These are phyloP conservation scores for Copidosoma aretas DNA, from an alignment of 2,888 invertebrate species.

Conservation along the genomic window DNA sequence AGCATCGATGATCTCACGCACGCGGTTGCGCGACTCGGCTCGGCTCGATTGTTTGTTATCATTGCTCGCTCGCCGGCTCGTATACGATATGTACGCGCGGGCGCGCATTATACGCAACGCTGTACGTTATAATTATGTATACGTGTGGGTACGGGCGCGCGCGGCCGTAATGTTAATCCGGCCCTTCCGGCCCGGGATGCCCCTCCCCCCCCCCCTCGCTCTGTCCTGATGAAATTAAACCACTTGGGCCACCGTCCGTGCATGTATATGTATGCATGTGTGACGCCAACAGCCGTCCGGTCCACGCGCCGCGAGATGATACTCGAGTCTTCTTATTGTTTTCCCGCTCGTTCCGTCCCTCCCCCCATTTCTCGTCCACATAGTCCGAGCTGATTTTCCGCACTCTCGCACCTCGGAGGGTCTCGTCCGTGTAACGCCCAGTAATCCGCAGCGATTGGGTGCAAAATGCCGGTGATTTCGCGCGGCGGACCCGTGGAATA, in stretches of 20 bases:
- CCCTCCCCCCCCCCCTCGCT: conserved; percentile 27
- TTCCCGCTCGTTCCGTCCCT: conserved; percentile 24
- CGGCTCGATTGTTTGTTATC: conserved; percentile 63
- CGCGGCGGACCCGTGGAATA: neutral
- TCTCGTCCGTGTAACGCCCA: neutral
- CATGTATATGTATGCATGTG: too few relatives aligned
- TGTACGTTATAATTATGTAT: too few relatives aligned
- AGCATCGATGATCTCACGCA: conserved; percentile 62
- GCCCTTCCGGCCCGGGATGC: conserved; percentile 57
- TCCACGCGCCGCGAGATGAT: too few relatives aligned
- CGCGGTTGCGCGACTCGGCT: conserved; percentile 53
- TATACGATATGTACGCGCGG: neutral
- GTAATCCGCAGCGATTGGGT: conserved; percentile 13
- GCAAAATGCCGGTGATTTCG: conserved; percentile 25
- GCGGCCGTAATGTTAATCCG: conserved; percentile 59
- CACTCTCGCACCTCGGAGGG: neutral
- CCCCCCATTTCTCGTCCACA: neutral
- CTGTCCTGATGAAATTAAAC: conserved; percentile 59
- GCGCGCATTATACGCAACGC: neutral
- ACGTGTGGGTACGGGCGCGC: conserved; percentile 4
- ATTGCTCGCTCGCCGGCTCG: conserved; percentile 57
- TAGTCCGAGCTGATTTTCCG: neutral
- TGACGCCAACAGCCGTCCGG: too few relatives aligned
- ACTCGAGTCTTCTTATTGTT: too few relatives aligned
- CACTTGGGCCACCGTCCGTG: conserved; percentile 50